Evolutionary conservation across 2,888 invertebrate genomes (phyloP), one percentile per base, ranked within the genome.

Genomic region (Digitonthophagus gazella): DNA sequence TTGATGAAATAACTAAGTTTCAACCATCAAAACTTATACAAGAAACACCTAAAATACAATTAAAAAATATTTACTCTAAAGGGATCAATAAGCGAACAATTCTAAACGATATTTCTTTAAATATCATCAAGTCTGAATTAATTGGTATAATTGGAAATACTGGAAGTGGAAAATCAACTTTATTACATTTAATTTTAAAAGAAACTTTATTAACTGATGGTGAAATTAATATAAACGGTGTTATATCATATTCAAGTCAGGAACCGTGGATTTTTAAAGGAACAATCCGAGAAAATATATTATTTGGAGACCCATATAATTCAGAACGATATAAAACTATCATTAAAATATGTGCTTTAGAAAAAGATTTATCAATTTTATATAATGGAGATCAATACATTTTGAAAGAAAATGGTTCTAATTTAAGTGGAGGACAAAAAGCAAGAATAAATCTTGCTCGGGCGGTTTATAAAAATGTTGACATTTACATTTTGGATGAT

Each of bases 401-500:
- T 19, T 91, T 94, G 0, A 96, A 92, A 0, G 91, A 92, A 75
- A 85, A 89, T 58, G 92, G 92, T 2, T 86, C 89, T 3, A 88
- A 87, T 69, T 81, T 92, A 57, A 90, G 90, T 78, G 92, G 88
- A 78, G 92, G 95, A 1, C 95, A 95, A 80, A 90, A 92, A 72
- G 95, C 95, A 0, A 87, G 96, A 72, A 91, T 96, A 67, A 93
- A 92, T 65, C 86, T 96, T 61, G 94, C 93, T 0, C 87, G 95
- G 72, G 90, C 93, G 0, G 88, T 95, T 1, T 95, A 95, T 81
- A 88, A 90, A 55, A 88, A 93, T 69, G 89, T 92, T 0, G 92
- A 93, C 72, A 90, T 95, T 71, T 95, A 93, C 78, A 82, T 96
- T 6, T 83, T 96, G 65, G 96, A 96, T 80, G 95, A 96, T 83